These are phyloP conservation scores for Otis tarda DNA, from an alignment of 2,113 vertebrate genomes.

Conservation along the genomic window DNA sequence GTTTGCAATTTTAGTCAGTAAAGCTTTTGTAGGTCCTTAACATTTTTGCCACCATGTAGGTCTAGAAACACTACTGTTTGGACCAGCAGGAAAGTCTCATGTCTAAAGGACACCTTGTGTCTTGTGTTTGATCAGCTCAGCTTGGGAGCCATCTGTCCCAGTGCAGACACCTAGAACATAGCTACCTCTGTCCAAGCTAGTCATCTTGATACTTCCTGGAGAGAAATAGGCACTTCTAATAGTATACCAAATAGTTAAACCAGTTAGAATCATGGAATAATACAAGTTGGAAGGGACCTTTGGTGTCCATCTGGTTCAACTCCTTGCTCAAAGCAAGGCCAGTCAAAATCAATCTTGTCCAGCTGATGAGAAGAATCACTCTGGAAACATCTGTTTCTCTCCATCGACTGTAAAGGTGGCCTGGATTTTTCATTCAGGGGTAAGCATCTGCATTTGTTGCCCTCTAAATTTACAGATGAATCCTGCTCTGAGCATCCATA, in stretches of 20 bases:
- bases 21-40: background rate
- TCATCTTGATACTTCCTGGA: background rate
- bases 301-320: background rate
- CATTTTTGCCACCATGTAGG: background rate
- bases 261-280: background rate
- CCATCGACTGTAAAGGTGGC: background rate
- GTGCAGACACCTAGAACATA: background rate
- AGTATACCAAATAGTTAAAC: background rate
- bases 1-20: background rate
- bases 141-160: background rate
- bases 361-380: background rate
- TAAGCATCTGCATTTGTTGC: background rate
- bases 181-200: background rate
- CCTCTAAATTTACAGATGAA: background rate
- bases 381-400: background rate
- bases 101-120: background rate
- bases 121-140: background rate
- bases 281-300: background rate
- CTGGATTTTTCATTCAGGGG: background rate
- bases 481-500: background rate
- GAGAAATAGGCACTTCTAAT: background rate
- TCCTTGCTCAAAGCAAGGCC: background rate
- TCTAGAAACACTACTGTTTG: background rate
- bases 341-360: background rate
- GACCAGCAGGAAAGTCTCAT: background rate